These are phyloP conservation scores for Dreissena polymorpha DNA, from an alignment of 1,140 invertebrate genomes.

Conservation along the genomic window DNA sequence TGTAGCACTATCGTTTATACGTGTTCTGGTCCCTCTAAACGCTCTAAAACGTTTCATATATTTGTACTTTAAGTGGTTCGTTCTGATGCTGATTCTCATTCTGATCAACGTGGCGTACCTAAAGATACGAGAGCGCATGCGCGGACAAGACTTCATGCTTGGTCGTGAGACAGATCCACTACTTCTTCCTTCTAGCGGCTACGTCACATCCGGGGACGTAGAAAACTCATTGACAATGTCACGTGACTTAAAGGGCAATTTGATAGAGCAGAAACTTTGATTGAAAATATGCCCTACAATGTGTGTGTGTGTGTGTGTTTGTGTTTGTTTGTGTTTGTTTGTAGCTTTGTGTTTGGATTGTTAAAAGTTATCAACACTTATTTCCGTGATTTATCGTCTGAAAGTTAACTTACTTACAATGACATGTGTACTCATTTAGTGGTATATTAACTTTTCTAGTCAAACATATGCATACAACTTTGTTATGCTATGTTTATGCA, in stretches of 20 bases:
- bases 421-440: too few relatives aligned
- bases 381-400: too few relatives aligned
- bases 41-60: not conserved
- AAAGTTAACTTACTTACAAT: too few relatives aligned
- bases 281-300: too few relatives aligned
- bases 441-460: too few relatives aligned
- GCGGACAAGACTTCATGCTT: not conserved
- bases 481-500: too few relatives aligned
- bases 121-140: not conserved
- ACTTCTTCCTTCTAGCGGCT: not conserved
- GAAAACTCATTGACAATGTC: constrained; percentile 6
- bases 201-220: not conserved
- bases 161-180: constrained; percentile 25
- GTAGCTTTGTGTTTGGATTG: too few relatives aligned
- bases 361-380: too few relatives aligned
- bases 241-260: constrained; percentile 33
- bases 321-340: too few relatives aligned
- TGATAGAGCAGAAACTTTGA: constrained; percentile 23
- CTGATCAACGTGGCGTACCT: constrained; percentile 52
- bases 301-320: too few relatives aligned
- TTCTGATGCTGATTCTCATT: constrained; percentile 53
- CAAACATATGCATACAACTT: too few relatives aligned
- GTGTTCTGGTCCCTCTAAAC: not conserved
- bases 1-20: not conserved
- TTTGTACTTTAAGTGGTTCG: constrained; percentile 58